phyloP scores from a whole-genome alignment of 2,113 vertebrate species.

The Rallus limicola region DNA sequence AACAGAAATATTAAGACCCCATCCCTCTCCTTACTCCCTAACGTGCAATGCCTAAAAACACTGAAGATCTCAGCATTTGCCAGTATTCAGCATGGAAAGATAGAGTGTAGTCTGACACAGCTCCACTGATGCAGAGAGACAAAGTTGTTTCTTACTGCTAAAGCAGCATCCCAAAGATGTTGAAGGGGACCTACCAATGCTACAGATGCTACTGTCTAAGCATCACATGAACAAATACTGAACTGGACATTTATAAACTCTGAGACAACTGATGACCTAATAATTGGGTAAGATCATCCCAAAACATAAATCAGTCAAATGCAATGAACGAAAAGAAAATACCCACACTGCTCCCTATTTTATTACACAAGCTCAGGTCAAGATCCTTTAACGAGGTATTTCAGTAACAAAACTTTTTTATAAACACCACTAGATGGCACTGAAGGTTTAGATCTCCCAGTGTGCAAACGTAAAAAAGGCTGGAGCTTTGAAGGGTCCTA shows the following conservation, averaged over 20 bases:
- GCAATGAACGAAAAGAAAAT: background rate
- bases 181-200: background rate
- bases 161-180: background rate
- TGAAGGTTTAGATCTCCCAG: background rate
- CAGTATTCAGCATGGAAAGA: background rate
- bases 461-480: fast-evolving
- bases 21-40: background rate
- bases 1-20: background rate
- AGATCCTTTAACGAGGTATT: background rate
- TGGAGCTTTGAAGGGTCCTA: background rate
- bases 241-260: background rate
- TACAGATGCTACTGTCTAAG: background rate
- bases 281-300: background rate
- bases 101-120: background rate
- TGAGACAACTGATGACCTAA: background rate
- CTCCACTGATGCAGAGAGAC: background rate
- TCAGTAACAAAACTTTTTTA: background rate
- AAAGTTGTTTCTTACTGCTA: background rate
- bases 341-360: background rate
- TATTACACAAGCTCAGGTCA: background rate
- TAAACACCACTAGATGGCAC: constrained; percentile 32
- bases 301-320: background rate
- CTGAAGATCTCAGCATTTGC: background rate
- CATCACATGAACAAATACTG: background rate
- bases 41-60: background rate